These are phyloP conservation scores for Kuschelorhynchus macadamiae DNA, from an alignment of 2,888 invertebrate genomes.

Conservation along the genomic window DNA sequence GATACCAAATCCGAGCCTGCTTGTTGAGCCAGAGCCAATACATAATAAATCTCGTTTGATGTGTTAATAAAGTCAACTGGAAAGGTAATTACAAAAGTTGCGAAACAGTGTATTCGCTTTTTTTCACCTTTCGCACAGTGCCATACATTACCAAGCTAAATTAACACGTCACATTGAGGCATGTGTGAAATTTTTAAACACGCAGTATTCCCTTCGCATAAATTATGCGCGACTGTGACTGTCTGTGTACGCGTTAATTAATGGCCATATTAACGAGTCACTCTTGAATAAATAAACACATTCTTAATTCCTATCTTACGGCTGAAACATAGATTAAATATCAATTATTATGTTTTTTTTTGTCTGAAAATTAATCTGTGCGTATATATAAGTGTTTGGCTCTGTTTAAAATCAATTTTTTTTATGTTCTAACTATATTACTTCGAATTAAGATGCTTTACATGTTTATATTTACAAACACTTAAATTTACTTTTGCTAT, in stretches of 20 bases:
- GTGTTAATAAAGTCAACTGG: conserved; percentile 49
- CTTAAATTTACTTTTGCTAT: too few relatives aligned
- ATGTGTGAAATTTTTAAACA: conserved; percentile 56
- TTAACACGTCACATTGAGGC: conserved; percentile 58
- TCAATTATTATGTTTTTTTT: too few relatives aligned
- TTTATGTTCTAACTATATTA: too few relatives aligned
- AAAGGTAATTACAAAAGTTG: conserved; percentile 49
- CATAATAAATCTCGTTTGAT: conserved; percentile 49
- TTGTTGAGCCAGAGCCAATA: neutral
- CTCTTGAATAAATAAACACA: neutral
- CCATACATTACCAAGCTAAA: conserved; percentile 53
- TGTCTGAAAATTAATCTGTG: too few relatives aligned
- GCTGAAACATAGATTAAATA: too few relatives aligned
- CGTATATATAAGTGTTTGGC: too few relatives aligned
- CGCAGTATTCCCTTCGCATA: conserved; percentile 51
- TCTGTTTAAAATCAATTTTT: too few relatives aligned
- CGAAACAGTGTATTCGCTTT: conserved; percentile 35
- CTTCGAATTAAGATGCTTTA: too few relatives aligned
- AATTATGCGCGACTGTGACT: conserved; percentile 52
- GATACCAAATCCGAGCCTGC: neutral
- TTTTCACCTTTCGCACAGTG: conserved; percentile 34
- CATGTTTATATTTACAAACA: too few relatives aligned
- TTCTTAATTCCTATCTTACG: too few relatives aligned
- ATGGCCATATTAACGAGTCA: conserved; percentile 32
- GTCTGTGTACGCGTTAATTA: conserved; percentile 24